Evolutionary conservation across 1,140 invertebrate genomes (phyloP).

Genomic region (Cepaea nemoralis): DNA sequence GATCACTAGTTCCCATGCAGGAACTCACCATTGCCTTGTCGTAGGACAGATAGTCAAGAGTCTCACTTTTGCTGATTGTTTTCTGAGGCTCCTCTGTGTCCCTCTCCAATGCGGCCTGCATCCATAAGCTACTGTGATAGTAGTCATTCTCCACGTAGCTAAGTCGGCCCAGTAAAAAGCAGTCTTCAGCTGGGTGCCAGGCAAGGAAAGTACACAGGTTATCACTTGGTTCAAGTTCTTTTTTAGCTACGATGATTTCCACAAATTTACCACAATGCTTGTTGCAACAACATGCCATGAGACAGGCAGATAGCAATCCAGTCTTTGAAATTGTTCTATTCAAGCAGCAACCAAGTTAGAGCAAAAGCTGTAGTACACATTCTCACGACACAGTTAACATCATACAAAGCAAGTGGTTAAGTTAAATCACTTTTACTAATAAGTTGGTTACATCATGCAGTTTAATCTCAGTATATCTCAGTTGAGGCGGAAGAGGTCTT

Average conservation of each 20-base stretch:
- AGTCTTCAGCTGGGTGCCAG: slow-evolving; percentile 85
- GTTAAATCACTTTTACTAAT: no score
- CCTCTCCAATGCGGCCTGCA: slow-evolving; percentile 88
- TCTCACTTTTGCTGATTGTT: slow-evolving; percentile 81
- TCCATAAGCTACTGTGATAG: slow-evolving; percentile 94
- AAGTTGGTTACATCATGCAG: no score
- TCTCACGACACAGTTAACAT: no score
- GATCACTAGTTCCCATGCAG: not conserved
- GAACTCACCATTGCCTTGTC: slow-evolving; percentile 79
- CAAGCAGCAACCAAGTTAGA: no score
- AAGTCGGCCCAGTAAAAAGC: slow-evolving; percentile 94
- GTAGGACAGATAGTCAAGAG: slow-evolving; percentile 96
- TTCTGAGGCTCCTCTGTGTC: slow-evolving; percentile 75
- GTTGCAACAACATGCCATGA: not conserved
- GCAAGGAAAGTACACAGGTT: not conserved
- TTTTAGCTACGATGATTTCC: not conserved
- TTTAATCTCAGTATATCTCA: no score
- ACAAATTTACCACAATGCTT: not conserved
- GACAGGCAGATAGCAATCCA: not conserved
- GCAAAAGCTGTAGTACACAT: no score
- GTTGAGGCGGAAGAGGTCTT: no score
- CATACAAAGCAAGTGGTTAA: no score
- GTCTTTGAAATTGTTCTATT: no score
- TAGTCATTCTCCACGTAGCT: slow-evolving; percentile 93
- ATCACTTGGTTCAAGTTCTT: not conserved